phyloP scores from a whole-genome alignment of 2,797 vertebrate genomes.

The Monodelphis domestica region DNA sequence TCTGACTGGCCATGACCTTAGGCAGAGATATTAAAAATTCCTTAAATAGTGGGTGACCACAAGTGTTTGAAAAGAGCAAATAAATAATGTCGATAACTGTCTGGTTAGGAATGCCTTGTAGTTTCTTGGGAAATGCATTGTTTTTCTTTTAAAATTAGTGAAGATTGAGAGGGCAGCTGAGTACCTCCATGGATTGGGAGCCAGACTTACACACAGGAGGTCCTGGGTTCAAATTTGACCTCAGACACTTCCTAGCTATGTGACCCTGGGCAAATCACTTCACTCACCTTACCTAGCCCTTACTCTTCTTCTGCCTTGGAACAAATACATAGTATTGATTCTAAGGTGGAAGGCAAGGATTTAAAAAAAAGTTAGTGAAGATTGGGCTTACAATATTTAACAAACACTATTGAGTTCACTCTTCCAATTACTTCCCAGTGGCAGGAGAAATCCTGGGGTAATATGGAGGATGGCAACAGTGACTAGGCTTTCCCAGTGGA shows the following conservation, averaged over 20 bases:
- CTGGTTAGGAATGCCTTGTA: conserved; percentile 74
- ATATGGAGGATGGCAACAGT: neutral
- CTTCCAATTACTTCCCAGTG: neutral
- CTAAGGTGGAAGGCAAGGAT: too few relatives aligned
- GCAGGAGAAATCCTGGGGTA: neutral
- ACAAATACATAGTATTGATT: too few relatives aligned
- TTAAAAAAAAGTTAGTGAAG: conserved; percentile 69
- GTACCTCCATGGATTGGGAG: too few relatives aligned
- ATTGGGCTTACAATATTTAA: neutral
- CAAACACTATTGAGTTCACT: neutral
- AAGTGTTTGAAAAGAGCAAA: conserved; percentile 82
- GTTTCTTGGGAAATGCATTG: conserved; percentile 78
- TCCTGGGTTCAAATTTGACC: too few relatives aligned
- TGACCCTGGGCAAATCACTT: too few relatives aligned
- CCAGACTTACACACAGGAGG: too few relatives aligned
- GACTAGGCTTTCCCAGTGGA: rapidly evolving
- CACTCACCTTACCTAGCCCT: too few relatives aligned
- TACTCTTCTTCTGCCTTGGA: too few relatives aligned
- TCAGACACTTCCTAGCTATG: too few relatives aligned
- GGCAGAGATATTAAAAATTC: conserved; percentile 82
- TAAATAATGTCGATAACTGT: conserved; percentile 80
- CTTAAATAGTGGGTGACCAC: conserved; percentile 76
- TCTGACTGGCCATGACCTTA: conserved; percentile 69
- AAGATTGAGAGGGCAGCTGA: too few relatives aligned
- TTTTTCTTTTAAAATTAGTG: conserved; percentile 74